Conservation (phyloP, 2,888 invertebrate species). For the Euplexia lucipara region DNA sequence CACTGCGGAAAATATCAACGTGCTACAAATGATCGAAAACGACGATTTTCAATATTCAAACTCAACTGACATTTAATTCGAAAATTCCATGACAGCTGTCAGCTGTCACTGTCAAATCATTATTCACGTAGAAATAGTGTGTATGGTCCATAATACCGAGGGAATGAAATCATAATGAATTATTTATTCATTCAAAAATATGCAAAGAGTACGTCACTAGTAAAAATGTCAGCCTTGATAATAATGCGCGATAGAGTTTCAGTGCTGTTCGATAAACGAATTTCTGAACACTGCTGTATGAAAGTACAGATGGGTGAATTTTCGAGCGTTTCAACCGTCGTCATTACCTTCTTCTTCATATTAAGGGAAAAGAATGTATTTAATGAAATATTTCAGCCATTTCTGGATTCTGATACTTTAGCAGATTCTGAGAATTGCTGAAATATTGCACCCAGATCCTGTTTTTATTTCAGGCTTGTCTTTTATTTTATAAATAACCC, state of each 20-base stretch:
- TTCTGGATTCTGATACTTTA: too few species aligned
- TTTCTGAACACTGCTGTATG: neutral
- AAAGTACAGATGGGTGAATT: neutral
- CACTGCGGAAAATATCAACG: neutral
- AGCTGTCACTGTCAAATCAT: constrained; percentile 17
- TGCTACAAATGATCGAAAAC: neutral
- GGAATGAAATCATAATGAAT: constrained; percentile 3
- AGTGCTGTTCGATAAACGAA: neutral
- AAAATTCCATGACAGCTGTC: constrained; percentile 18
- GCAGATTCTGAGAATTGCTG: too few species aligned
- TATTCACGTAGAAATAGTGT: constrained; percentile 4
- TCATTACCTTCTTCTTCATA: too few species aligned
- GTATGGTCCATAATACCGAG: neutral
- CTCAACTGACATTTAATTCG: neutral
- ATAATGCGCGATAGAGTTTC: constrained; percentile 4
- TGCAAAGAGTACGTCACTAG: constrained; percentile 21
- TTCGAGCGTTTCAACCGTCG: too few species aligned
- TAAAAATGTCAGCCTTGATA: neutral
- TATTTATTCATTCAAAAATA: constrained; percentile 13
- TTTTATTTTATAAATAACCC: neutral
- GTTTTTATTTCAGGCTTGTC: neutral
- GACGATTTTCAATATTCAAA: neutral
- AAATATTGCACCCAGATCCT: too few species aligned
- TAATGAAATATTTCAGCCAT: too few species aligned
- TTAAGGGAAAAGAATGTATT: too few species aligned